Percentiles rank a stretch among this genome's conserved stretches.
phyloP scores from a whole-genome alignment of 2,797 vertebrate genomes.

The Tadarida brasiliensis region DNA sequence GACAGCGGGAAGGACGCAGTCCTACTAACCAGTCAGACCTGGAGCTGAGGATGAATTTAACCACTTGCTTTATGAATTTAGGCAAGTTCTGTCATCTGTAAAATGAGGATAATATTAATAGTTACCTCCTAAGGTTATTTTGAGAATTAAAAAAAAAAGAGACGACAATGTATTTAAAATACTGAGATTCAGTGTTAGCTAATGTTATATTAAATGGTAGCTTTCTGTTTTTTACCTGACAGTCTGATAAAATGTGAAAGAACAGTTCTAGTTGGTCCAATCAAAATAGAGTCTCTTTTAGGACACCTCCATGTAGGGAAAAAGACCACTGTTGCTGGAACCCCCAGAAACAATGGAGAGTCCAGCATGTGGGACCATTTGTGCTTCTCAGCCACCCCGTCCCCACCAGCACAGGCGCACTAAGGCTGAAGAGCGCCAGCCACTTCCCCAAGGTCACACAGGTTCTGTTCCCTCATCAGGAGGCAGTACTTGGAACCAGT shows the following conservation, averaged over 20 bases:
- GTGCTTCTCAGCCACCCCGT: background rate
- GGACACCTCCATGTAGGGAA: background rate
- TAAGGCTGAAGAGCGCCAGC: background rate
- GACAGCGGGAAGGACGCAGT: background rate
- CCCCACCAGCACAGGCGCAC: background rate
- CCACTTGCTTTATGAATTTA: constrained; percentile 25
- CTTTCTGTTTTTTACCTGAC: background rate
- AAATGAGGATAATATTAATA: background rate
- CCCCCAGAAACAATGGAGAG: background rate
- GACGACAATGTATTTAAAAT: background rate
- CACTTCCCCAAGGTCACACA: background rate
- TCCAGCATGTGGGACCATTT: background rate
- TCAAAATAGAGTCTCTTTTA: background rate
- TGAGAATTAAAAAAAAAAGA: constrained; percentile 20
- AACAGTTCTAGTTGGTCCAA: background rate
- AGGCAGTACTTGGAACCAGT: background rate
- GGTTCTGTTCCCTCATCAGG: background rate
- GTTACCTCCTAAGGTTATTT: background rate
- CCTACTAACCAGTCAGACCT: background rate
- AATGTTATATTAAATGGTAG: background rate
- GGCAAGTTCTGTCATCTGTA: background rate
- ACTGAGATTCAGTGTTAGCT: background rate
- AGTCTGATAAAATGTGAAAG: background rate
- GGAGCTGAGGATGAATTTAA: background rate
- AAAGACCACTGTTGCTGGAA: background rate